Conservation (phyloP, 2,797 vertebrate genomes). For the Ambastaia sidthimunki region DNA sequence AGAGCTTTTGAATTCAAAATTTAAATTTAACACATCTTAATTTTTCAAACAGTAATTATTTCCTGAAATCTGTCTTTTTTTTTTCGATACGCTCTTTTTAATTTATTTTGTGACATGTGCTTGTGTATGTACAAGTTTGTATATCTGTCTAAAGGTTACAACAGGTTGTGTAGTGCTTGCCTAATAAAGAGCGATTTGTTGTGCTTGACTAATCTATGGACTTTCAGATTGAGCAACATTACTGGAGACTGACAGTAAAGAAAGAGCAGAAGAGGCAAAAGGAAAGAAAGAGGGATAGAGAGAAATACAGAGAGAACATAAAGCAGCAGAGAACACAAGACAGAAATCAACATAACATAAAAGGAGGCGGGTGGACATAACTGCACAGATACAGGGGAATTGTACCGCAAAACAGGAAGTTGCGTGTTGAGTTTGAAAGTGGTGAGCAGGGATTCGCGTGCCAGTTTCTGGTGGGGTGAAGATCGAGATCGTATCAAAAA, state of each 20-base stretch:
- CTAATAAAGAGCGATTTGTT: slow-evolving; percentile 70
- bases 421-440: background rate
- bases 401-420: slow-evolving; percentile 7
- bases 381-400: slow-evolving; percentile 42
- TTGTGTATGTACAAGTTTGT: background rate
- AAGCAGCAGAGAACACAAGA: background rate
- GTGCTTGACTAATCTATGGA: slow-evolving; percentile 77
- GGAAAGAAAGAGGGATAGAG: slow-evolving; percentile 18
- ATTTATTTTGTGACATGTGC: background rate
- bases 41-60: slow-evolving; percentile 18
- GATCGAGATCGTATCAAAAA: background rate
- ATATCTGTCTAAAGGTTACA: slow-evolving; percentile 65
- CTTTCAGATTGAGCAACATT: slow-evolving; percentile 72
- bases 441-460: background rate
- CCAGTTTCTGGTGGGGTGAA: slow-evolving; percentile 9
- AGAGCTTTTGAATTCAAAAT: slow-evolving; percentile 8
- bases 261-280: slow-evolving; percentile 28
- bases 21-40: slow-evolving; percentile 23
- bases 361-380: slow-evolving; percentile 33
- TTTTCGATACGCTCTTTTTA: background rate
- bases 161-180: slow-evolving; percentile 58
- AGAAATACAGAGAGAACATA: background rate
- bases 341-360: slow-evolving; percentile 45
- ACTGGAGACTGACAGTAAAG: slow-evolving; percentile 8
- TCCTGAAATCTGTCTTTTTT: background rate